These are phyloP conservation scores for Merluccius polli DNA, from an alignment of 2,797 vertebrate species.

Conservation along the genomic window DNA sequence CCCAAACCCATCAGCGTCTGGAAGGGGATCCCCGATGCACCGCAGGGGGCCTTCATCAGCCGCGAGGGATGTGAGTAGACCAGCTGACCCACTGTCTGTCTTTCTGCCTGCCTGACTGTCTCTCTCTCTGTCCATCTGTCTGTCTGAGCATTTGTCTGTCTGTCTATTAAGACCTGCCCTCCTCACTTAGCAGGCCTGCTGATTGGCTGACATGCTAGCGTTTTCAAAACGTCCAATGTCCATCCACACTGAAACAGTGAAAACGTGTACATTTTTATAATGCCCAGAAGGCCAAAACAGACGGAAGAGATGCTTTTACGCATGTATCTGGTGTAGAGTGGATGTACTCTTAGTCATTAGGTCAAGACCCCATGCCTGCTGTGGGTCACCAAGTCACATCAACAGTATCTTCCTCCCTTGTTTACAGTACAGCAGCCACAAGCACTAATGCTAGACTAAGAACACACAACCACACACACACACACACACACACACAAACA, in stretches of 20 bases:
- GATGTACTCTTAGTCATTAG: neutral
- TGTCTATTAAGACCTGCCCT: neutral
- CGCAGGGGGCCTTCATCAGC: constrained; percentile 96
- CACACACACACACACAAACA: neutral
- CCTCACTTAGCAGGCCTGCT: neutral
- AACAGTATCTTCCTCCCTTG: too few relatives aligned
- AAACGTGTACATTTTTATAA: neutral
- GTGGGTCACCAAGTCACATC: neutral
- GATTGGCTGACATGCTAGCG: neutral
- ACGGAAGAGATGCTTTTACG: neutral
- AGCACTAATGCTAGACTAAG: too few relatives aligned
- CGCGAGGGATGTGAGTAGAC: constrained; percentile 91
- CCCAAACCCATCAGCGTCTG: constrained; percentile 93
- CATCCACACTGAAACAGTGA: neutral
- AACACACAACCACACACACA: too few relatives aligned
- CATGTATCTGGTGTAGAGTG: neutral
- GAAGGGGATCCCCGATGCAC: constrained; percentile 90
- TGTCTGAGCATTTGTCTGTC: constrained; percentile 11
- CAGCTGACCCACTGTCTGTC: neutral
- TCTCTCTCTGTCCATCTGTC: neutral
- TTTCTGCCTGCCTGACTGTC: constrained; percentile 8
- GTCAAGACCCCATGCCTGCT: too few relatives aligned
- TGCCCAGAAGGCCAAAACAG: too few relatives aligned
- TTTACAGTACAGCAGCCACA: too few relatives aligned
- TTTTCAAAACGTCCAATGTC: neutral